Evolutionary conservation across 64 coral and sea anemone genomes (phyloP).

Genomic region (Montipora sp.): DNA sequence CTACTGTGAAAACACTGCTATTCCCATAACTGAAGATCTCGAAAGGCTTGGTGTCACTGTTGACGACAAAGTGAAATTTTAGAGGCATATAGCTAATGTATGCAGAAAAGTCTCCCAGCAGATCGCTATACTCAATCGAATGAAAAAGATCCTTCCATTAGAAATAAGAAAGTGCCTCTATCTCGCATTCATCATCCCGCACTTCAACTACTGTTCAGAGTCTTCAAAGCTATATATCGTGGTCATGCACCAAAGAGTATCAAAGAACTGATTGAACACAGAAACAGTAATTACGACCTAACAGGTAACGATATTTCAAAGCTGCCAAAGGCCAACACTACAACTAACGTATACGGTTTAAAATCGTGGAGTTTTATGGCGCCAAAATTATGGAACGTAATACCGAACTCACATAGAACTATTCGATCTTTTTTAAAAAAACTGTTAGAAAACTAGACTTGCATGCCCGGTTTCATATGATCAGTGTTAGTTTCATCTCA

Average conservation of each 20-base stretch:
- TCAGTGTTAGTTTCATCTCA: too few species aligned
- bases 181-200: conserved; percentile 20
- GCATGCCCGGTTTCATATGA: too few species aligned
- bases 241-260: neutral
- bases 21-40: conserved; percentile 12
- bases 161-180: conserved; percentile 22
- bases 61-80: neutral
- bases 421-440: too few species aligned
- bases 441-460: too few species aligned
- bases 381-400: too few species aligned
- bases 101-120: conserved; percentile 25
- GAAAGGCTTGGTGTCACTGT: neutral
- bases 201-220: conserved; percentile 43
- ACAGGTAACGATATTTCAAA: neutral
- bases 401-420: too few species aligned
- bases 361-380: too few species aligned
- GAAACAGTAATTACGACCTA: conserved; percentile 8
- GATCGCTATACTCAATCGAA: neutral
- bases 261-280: neutral
- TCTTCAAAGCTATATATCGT: neutral
- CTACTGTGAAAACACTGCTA: conserved; percentile 35
- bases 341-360: too few species aligned
- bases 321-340: too few species aligned
- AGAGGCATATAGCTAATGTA: neutral
- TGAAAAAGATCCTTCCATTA: too few species aligned